These are phyloP conservation scores for Papilio machaon DNA, from an alignment of 1,140 invertebrate genomes.

Conservation along the genomic window DNA sequence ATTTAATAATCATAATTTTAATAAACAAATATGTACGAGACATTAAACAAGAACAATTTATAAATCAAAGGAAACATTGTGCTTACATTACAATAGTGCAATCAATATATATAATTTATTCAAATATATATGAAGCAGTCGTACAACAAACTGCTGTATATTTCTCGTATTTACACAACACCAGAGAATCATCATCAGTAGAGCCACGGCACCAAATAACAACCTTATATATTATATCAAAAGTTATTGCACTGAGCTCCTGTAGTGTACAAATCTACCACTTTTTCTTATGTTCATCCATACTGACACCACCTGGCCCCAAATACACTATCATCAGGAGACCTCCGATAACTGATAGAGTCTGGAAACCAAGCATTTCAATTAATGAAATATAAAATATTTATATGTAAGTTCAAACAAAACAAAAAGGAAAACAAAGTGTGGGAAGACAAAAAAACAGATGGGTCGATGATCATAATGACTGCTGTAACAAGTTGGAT, in stretches of 20 bases:
- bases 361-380: slow-evolving; percentile 85
- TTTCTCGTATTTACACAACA: slow-evolving; percentile 35
- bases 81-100: background rate
- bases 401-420: no score
- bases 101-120: background rate
- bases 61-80: background rate
- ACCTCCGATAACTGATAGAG: slow-evolving; percentile 98
- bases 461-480: no score
- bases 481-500: no score
- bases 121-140: slow-evolving; percentile 20
- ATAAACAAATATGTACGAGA: background rate
- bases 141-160: slow-evolving; percentile 6
- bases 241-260: slow-evolving; percentile 53
- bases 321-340: slow-evolving; percentile 99
- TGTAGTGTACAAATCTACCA: slow-evolving; percentile 86
- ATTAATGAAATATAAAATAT: no score
- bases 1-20: background rate
- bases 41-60: background rate
- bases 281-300: slow-evolving; percentile 99
- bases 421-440: no score
- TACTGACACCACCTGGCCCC: slow-evolving; percentile 98
- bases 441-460: no score
- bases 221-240: slow-evolving; percentile 49
- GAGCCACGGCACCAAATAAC: slow-evolving; percentile 35
- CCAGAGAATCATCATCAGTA: slow-evolving; percentile 27